Evolutionary conservation across 2,113 vertebrate species (phyloP).

Genomic region (Tympanuchus pallidicinctus): DNA sequence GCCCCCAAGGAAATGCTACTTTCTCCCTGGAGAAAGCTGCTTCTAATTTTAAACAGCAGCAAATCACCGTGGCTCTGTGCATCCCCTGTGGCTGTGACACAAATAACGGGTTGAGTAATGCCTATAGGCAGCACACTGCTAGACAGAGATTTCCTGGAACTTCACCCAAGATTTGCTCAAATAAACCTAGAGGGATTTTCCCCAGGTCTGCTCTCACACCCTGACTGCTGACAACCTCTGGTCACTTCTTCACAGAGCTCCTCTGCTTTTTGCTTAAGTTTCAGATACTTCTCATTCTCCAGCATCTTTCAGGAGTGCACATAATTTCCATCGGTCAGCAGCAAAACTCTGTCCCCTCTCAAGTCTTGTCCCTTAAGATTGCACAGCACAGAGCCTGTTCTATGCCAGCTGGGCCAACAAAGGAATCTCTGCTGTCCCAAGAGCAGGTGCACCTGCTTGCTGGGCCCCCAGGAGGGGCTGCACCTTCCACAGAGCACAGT

Average conservation of each 20-base stretch:
- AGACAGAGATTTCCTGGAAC: neutral
- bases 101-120: neutral
- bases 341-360: neutral
- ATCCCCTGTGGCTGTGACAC: neutral
- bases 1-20: neutral
- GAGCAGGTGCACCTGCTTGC: neutral
- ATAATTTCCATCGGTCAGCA: too few relatives aligned
- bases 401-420: too few relatives aligned
- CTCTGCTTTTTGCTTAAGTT: neutral
- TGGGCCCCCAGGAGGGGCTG: neutral
- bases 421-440: neutral
- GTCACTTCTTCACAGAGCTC: neutral
- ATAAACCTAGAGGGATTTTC: neutral
- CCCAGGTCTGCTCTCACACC: neutral
- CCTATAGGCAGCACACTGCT: too few relatives aligned
- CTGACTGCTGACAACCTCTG: neutral
- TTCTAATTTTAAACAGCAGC: constrained; percentile 19
- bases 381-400: neutral
- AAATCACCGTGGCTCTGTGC: neutral
- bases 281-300: neutral
- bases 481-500: neutral
- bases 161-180: neutral
- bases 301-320: neutral
- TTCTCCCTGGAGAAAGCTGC: neutral
- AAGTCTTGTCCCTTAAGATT: neutral